Percentiles rank a stretch among this genome's conserved stretches.
These are phyloP conservation scores for Graptemys geographica DNA, from an alignment of 2,797 vertebrate species.

Conservation along the genomic window DNA sequence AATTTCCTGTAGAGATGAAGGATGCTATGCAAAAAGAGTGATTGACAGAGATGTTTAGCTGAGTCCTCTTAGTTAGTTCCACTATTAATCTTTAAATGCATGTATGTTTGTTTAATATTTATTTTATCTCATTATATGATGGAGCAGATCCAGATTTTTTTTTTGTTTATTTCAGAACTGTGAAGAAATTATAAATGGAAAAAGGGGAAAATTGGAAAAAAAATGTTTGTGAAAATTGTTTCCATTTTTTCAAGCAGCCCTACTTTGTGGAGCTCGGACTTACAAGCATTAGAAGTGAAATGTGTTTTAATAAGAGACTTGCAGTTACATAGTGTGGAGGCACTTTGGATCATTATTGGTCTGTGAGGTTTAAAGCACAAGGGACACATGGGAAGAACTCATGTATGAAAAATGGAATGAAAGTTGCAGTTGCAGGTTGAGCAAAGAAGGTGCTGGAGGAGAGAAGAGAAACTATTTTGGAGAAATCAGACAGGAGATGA, in stretches of 20 bases:
- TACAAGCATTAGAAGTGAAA: background rate
- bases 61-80: background rate
- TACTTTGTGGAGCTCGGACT: background rate
- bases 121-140: background rate
- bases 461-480: no score
- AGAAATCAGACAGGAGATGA: no score
- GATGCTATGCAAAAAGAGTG: background rate
- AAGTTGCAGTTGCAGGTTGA: background rate
- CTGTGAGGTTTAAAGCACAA: background rate
- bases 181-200: background rate
- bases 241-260: background rate
- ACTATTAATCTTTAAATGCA: background rate
- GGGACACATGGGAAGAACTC: no score
- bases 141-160: fast-evolving
- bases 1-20: background rate
- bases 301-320: background rate
- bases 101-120: background rate
- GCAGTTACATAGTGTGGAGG: background rate
- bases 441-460: no score
- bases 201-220: background rate
- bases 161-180: background rate
- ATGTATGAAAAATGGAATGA: background rate
- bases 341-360: background rate
- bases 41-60: background rate
- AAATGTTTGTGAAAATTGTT: background rate